A percentile compares a stretch with the other conserved stretches of the same genome.
Conservation (phyloP, 2,797 vertebrate species). For the Cossypha caffra region DNA sequence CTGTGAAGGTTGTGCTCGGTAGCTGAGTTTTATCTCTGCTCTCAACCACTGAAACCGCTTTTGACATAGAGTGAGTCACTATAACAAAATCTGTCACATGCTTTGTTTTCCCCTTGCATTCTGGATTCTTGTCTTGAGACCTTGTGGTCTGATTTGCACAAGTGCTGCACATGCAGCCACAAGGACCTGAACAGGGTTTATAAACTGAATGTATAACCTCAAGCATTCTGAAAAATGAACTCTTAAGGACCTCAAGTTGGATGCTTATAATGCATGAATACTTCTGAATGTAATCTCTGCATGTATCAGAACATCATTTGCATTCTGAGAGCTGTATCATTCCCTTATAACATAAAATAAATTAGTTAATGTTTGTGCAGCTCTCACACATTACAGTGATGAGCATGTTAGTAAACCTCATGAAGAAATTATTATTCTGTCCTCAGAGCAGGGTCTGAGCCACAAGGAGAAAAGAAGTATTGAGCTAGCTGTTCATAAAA, state of each 20-base stretch:
- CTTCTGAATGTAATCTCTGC: slow-evolving; percentile 17
- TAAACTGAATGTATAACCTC: background rate
- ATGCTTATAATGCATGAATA: background rate
- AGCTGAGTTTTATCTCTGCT: background rate
- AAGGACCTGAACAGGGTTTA: background rate
- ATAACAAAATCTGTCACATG: background rate
- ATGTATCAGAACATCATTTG: slow-evolving; percentile 22
- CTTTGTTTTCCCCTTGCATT: background rate
- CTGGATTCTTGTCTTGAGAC: background rate
- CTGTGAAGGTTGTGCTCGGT: background rate
- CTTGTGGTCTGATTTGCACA: background rate
- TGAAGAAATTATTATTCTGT: slow-evolving; percentile 49
- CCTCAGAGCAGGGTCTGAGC: background rate
- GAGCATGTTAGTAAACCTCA: slow-evolving; percentile 15
- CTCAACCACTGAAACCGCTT: background rate
- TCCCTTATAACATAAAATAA: slow-evolving; percentile 21
- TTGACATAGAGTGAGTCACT: background rate
- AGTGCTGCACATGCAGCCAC: background rate
- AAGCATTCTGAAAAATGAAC: background rate
- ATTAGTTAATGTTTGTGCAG: slow-evolving; percentile 27
- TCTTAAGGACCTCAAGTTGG: background rate
- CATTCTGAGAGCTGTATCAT: slow-evolving; percentile 24
- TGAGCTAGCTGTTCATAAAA: background rate
- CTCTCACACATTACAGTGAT: background rate
- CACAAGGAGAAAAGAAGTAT: background rate